Conservation (phyloP, 2,113 vertebrate species). For the Limnothrissa miodon region DNA sequence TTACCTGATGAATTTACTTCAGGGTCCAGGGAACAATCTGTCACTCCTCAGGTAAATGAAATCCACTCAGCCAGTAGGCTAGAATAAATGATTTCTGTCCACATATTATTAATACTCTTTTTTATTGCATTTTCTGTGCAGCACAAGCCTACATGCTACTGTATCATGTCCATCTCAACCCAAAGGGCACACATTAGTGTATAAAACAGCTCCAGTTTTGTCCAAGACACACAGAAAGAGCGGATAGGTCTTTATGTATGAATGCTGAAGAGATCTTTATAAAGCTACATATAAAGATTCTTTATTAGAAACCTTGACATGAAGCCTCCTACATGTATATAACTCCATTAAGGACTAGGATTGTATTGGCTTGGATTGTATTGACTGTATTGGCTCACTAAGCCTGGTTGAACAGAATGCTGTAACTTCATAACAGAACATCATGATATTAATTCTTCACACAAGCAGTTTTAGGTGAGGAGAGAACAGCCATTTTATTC, state of each 20-base stretch:
- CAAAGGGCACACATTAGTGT: neutral
- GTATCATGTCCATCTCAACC: neutral
- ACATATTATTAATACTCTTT: slow-evolving; percentile 38
- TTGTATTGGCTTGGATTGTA: no score
- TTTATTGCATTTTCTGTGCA: neutral
- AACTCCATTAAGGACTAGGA: no score
- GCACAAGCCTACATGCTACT: neutral
- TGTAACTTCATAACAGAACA: neutral
- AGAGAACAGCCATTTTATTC: neutral
- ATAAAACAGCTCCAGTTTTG: neutral
- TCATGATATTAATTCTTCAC: neutral
- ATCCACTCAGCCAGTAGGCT: slow-evolving; percentile 50
- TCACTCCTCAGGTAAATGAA: slow-evolving; percentile 72
- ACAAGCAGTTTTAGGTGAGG: neutral
- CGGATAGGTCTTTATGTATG: neutral
- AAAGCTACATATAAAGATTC: neutral
- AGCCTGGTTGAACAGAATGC: neutral
- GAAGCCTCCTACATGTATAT: neutral
- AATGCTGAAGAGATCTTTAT: no score
- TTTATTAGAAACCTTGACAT: neutral
- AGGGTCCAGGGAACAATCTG: slow-evolving; percentile 63
- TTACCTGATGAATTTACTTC: slow-evolving; percentile 74
- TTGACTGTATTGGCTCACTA: neutral
- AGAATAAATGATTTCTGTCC: slow-evolving; percentile 55
- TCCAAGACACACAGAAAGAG: neutral